Conservation (phyloP, 35 echinoderm and acorn worm species). For the Lytechinus variegatus region DNA sequence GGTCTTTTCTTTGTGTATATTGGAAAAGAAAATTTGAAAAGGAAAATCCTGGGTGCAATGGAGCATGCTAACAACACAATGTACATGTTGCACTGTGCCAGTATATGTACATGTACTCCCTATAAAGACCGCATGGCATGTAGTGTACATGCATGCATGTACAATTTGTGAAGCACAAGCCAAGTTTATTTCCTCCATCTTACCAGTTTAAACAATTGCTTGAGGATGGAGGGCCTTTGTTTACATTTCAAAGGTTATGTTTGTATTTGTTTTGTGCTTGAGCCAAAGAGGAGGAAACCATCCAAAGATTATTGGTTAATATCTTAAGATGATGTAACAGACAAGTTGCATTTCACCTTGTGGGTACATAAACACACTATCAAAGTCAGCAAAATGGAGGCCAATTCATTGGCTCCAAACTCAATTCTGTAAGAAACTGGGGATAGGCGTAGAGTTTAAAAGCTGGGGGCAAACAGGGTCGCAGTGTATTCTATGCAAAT, state of each 20-base stretch:
- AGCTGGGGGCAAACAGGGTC: not conserved
- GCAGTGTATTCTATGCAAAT: not conserved
- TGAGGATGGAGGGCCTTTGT: not conserved
- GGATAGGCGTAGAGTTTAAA: not conserved
- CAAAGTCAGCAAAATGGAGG: not conserved
- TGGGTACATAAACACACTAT: not conserved
- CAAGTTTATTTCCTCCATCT: not conserved
- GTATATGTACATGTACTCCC: not conserved
- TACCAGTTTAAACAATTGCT: not conserved
- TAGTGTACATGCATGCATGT: not conserved
- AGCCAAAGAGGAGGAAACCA: not conserved
- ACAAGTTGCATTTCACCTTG: not conserved
- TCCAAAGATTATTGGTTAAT: not conserved
- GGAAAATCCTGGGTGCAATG: not conserved
- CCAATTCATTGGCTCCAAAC: not conserved
- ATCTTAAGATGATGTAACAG: not conserved
- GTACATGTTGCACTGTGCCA: not conserved
- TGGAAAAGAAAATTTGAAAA: not conserved
- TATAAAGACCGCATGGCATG: not conserved
- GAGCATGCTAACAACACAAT: not conserved
- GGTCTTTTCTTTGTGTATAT: not conserved
- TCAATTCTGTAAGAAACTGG: not conserved
- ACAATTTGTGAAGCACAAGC: no score
- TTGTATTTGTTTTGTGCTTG: not conserved
- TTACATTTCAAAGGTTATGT: conserved; percentile 5